Percentiles rank a stretch among this genome's conserved stretches.
These are phyloP conservation scores for Tragelaphus oryx DNA, from an alignment of 2,797 vertebrate genomes.

Conservation along the genomic window DNA sequence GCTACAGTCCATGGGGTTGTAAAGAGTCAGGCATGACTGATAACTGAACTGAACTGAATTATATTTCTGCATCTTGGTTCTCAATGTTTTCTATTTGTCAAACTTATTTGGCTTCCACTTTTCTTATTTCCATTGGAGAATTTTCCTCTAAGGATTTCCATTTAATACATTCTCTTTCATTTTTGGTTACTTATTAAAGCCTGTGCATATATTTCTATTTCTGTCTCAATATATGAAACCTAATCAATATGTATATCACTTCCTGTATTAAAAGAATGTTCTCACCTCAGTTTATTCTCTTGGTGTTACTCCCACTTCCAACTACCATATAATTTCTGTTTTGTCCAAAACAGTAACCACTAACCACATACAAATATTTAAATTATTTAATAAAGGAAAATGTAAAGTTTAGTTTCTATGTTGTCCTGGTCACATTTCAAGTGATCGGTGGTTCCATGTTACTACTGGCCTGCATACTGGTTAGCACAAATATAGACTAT, in stretches of 20 bases:
- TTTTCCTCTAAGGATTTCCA: neutral
- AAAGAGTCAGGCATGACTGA: neutral
- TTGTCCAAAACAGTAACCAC: neutral
- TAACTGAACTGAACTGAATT: neutral
- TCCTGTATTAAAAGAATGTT: neutral
- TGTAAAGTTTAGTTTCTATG: neutral
- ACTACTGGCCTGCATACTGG: neutral
- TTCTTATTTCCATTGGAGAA: neutral
- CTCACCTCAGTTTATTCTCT: neutral
- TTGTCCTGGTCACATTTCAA: neutral
- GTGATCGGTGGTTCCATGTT: neutral
- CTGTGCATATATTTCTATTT: neutral
- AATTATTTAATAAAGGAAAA: neutral
- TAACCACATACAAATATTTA: neutral
- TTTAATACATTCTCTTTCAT: neutral
- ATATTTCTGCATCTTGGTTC: neutral
- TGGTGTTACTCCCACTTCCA: neutral
- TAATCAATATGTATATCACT: neutral
- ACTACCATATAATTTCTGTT: neutral
- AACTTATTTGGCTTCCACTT: neutral
- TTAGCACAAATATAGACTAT: neutral
- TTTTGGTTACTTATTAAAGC: neutral
- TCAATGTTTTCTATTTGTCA: neutral
- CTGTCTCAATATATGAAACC: neutral
- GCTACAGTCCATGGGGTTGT: accelerated